Conservation (phyloP, 2,888 invertebrate genomes). For the Caenorhabditis imperialis region DNA sequence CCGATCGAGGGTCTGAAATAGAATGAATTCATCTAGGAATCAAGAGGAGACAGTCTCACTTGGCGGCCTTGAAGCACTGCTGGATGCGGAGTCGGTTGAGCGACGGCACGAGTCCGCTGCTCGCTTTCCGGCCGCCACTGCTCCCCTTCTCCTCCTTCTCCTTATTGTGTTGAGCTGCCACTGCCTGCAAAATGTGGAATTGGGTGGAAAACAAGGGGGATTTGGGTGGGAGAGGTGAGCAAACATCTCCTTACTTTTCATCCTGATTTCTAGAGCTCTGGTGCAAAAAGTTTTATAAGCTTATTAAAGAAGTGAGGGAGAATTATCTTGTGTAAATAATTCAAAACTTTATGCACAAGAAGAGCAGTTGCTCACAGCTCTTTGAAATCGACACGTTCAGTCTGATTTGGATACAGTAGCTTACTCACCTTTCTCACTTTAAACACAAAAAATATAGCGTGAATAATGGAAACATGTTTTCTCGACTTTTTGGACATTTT, state of each 20-base stretch:
- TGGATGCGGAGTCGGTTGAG: conserved; percentile 75
- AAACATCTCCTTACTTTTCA: neutral
- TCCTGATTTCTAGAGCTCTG: neutral
- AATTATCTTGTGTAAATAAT: too few relatives aligned
- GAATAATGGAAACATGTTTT: conserved; percentile 31
- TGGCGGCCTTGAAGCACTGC: conserved; percentile 73
- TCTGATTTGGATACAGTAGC: too few relatives aligned
- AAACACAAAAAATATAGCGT: conserved; percentile 42
- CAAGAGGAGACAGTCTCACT: conserved; percentile 59
- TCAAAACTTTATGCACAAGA: too few relatives aligned
- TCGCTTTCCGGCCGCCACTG: conserved; percentile 55
- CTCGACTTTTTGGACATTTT: neutral
- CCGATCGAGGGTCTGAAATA: conserved; percentile 71
- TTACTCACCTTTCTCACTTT: conserved; percentile 23
- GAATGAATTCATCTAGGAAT: neutral
- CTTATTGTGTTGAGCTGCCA: conserved; percentile 47
- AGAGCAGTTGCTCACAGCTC: too few relatives aligned
- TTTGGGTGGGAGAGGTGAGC: neutral
- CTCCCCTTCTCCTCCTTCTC: conserved; percentile 30
- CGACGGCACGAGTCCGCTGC: conserved; percentile 71
- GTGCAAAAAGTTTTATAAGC: too few relatives aligned
- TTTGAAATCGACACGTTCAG: too few relatives aligned
- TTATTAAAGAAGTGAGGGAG: too few relatives aligned
- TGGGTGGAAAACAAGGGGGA: neutral
- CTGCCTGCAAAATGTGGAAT: conserved; percentile 42